These are phyloP conservation scores for Aegotheles bennettii DNA, from an alignment of 2,113 vertebrate genomes.

Conservation along the genomic window DNA sequence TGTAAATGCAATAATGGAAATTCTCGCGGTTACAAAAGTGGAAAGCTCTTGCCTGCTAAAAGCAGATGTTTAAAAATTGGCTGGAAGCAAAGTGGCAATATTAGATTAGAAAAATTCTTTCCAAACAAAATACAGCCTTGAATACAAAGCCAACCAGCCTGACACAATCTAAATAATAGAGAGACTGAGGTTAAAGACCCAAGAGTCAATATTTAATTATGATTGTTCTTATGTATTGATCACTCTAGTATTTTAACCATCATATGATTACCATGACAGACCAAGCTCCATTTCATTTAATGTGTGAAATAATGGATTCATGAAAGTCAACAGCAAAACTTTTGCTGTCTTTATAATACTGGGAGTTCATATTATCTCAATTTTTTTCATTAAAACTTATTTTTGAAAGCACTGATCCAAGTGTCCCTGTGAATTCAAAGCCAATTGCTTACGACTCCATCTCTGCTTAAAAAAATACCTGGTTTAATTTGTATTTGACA, in stretches of 20 bases:
- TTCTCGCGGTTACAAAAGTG: conserved; percentile 23
- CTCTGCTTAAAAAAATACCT: background rate
- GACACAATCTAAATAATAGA: background rate
- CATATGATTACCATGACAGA: background rate
- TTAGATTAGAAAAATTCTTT: conserved; percentile 32
- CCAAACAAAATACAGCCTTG: conserved; percentile 1
- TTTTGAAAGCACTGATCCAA: background rate
- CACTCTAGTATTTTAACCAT: background rate
- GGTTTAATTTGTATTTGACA: background rate
- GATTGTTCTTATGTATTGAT: background rate
- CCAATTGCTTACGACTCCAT: background rate
- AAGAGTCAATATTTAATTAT: conserved; percentile 33
- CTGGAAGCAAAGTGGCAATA: conserved; percentile 12
- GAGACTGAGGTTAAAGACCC: background rate
- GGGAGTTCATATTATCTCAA: background rate
- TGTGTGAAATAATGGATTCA: background rate
- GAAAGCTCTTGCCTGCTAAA: conserved; percentile 36
- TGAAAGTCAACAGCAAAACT: background rate
- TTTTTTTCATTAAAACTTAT: background rate
- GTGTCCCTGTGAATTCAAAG: background rate
- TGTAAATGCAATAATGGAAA: conserved; percentile 56
- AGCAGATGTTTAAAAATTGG: background rate
- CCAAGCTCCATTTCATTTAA: background rate
- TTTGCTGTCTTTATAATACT: background rate
- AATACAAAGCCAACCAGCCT: background rate